Percentiles rank a stretch among this genome's conserved stretches.
These are phyloP conservation scores for Andrena minutula DNA, from an alignment of 2,888 invertebrate species.

Conservation along the genomic window DNA sequence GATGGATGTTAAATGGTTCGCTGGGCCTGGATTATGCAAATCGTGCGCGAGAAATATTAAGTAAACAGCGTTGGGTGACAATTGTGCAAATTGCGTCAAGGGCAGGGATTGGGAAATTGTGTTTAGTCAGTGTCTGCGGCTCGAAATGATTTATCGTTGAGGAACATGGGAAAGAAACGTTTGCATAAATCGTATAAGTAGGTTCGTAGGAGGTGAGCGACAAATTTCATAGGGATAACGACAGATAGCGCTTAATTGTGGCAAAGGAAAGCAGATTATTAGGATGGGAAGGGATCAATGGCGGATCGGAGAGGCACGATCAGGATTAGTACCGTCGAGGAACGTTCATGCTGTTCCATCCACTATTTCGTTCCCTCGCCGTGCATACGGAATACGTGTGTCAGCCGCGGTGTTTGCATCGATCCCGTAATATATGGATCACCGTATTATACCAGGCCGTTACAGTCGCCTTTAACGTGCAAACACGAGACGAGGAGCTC, in stretches of 20 bases:
- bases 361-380: slow-evolving; percentile 31
- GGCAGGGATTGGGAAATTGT: not conserved
- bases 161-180: not conserved
- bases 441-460: slow-evolving; percentile 64
- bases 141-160: not conserved
- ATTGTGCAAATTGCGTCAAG: slow-evolving; percentile 9
- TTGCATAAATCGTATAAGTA: not conserved
- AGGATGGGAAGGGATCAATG: slow-evolving; percentile 32
- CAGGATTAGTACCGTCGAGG: slow-evolving; percentile 56
- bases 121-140: not conserved
- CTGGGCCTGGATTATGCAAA: slow-evolving; percentile 20
- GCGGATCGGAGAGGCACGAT: slow-evolving; percentile 45
- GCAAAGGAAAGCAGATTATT: slow-evolving; percentile 34
- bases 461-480: slow-evolving; percentile 63
- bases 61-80: not conserved
- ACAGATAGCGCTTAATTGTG: slow-evolving; percentile 4
- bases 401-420: slow-evolving; percentile 41
- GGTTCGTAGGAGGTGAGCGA: not conserved
- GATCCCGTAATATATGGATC: slow-evolving; percentile 67
- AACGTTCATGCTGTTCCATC: slow-evolving; percentile 48
- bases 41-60: not conserved
- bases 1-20: slow-evolving; percentile 36
- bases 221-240: slow-evolving; percentile 25
- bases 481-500: slow-evolving; percentile 69
- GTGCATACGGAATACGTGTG: slow-evolving; percentile 53